Evolutionary conservation across 2,888 invertebrate species (phyloP).

Genomic region (Polymixis flavicincta): DNA sequence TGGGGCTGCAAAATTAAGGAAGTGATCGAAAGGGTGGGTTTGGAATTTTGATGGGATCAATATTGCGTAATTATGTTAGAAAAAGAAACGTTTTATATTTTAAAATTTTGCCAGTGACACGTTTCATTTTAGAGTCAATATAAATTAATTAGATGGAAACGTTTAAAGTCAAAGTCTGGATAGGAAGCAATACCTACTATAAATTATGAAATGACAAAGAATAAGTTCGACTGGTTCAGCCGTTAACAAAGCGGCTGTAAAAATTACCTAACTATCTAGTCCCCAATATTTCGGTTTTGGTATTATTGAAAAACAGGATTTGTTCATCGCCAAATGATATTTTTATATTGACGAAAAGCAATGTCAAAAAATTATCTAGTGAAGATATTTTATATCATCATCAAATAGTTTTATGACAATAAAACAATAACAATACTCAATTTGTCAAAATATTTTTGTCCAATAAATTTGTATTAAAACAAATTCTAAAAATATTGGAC

Average conservation of each 20-base stretch:
- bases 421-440: too few species aligned
- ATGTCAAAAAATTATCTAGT: too few species aligned
- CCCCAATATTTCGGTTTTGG: not conserved
- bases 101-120: not conserved
- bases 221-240: not conserved
- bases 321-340: too few species aligned
- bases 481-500: too few species aligned
- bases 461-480: too few species aligned
- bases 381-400: too few species aligned
- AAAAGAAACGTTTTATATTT: not conserved
- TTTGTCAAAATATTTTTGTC: too few species aligned
- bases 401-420: too few species aligned
- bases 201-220: not conserved
- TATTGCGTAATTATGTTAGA: slow-evolving; percentile 9
- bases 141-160: too few species aligned
- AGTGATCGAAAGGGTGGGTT: slow-evolving; percentile 44
- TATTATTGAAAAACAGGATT: too few species aligned
- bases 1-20: slow-evolving; percentile 65
- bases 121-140: not conserved
- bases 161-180: not conserved
- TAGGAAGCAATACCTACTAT: not conserved
- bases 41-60: slow-evolving; percentile 37
- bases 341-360: too few species aligned
- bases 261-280: not conserved
- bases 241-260: not conserved